Base-by-base conservation (phyloP, 2,113 vertebrate genomes). In the Nansenia antarctica region DNA sequence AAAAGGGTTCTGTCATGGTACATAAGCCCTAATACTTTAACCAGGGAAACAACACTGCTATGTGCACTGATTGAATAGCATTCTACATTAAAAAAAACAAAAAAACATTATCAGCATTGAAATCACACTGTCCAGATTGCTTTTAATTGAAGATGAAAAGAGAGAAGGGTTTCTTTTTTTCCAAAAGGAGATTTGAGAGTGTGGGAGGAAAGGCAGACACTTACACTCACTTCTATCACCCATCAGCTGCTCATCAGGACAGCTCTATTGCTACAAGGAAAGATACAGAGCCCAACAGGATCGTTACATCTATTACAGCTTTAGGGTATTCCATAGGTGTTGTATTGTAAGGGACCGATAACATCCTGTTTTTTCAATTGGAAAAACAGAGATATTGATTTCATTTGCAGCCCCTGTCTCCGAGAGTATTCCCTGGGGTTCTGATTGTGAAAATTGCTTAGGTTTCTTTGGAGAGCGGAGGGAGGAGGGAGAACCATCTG, bases 381-480 rank as follows among this genome's bases (percentile, higher is more conserved):
- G n/a, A n/a, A n/a, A n/a, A n/a, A n/a, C n/a, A n/a, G n/a, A n/a
- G n/a, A n/a, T n/a, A 86, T 79, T 80, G 79, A 83, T 87, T 42
- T n/a, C 29, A 45, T 29, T 85, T 74, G 11, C 63, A 69, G 57
- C 37, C 35, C 26, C 66, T 77, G 55, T 83, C 82, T 80, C 72
- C 64, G 80, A 78, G 69, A 76, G 49, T 29, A 70, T 64, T 39
- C 69, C 74, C 34, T 45, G 34, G 45, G 53, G 65, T 42, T 18
- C 20, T 66, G 70, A 66, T 49, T 39, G 62, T 12, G 47, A 73
- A 78, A 78, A 84, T 82, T 67, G 70, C 72, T 76, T 73, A 66
- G 72, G 71, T 68, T 77, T 66, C 58, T 82, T 77, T 30, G 73
- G 64, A 84, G 75, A 73, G 65, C 72, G 58, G 79, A 71, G 72